Base-by-base conservation (phyloP, 1,140 invertebrate species). In the Orius laevigatus region DNA sequence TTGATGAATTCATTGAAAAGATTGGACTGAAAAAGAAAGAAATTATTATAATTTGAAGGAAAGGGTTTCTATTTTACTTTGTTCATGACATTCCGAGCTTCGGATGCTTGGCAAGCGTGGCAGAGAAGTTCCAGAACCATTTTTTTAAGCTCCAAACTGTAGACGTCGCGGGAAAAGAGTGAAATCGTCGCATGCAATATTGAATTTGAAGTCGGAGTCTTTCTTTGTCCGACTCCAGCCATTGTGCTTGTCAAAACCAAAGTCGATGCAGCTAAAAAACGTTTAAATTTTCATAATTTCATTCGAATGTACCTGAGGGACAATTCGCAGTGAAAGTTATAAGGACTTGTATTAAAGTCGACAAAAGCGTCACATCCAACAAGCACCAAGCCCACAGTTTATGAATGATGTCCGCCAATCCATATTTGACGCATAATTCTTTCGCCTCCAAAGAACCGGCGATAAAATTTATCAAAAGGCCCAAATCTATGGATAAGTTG, bases 311-410 rank as follows among this genome's bases (percentile, higher is more conserved):
- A 71, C 71, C 70, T 62, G 59, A 52, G 6, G 57, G 47, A 55
- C 66, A 72, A 50, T 68, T 59, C 5, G 68, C 64, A 3, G 71
- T 73, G 40, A 68, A 72, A 0, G 69, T 72, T 40, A 66, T 68
- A 11, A 74, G 52, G 49, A 72, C 58, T 56, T 68, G 68, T 15
- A 74, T 58, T n/a, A 61, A 62, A 38, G 60, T 59, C 3, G 62
- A 55, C 1, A 66, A 42, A 6, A 67, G 57, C 41, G 36, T 53
- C 51, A 66, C 66, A 53, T 66, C 64, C n/a, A 64, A 57, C 10
- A 56, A 59, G 48, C 69, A 65, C 69, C 71, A 71, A 14, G 58
- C 57, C 71, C 72, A 73, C 15, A 73, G 53, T 58, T 74, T 74
- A 48, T 73, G 71, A 5, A 71, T 41, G 3, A 67, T 52, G 56